Conservation (phyloP, 2,888 invertebrate species). For the Liopterus haemorrhoidalis region DNA sequence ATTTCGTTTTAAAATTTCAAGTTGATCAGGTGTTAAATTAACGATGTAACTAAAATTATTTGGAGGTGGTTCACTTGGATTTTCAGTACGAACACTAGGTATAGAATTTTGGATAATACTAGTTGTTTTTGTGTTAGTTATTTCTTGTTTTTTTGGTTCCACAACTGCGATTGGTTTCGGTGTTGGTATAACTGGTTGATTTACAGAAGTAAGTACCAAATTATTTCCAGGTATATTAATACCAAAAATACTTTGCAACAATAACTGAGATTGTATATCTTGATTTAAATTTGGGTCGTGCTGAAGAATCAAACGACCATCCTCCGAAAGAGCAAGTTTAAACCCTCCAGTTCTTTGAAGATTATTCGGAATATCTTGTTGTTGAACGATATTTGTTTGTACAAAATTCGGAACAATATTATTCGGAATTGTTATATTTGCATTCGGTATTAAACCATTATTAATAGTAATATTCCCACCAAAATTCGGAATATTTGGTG, state of each 20-base stretch:
- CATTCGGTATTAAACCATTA: conserved; percentile 11
- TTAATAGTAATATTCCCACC: conserved; percentile 16
- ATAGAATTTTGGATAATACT: conserved; percentile 18
- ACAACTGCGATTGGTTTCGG: conserved; percentile 37
- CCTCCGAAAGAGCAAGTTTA: conserved; percentile 61
- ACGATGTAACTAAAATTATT: conserved; percentile 45
- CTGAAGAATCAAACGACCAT: conserved; percentile 60
- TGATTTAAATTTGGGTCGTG: conserved; percentile 57
- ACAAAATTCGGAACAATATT: conserved; percentile 15
- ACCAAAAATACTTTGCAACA: conserved; percentile 45
- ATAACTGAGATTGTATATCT: conserved; percentile 46
- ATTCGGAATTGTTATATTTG: conserved; percentile 6
- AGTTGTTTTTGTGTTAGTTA: conserved; percentile 16
- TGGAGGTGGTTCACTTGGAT: conserved; percentile 24
- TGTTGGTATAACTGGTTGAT: conserved; percentile 1
- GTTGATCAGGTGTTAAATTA: conserved; percentile 45
- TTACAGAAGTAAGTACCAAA: conserved; percentile 16
- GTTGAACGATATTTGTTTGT: conserved; percentile 9
- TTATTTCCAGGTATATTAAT: conserved; percentile 34
- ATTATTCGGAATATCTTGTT: too few relatives aligned
- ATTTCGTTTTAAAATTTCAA: conserved; percentile 45
- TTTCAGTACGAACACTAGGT: conserved; percentile 10
- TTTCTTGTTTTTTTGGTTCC: conserved; percentile 33
- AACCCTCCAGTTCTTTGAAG: conserved; percentile 54
- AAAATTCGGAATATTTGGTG: conserved; percentile 15